Conservation (phyloP, 2,888 invertebrate genomes). For the Fragum fragum region DNA sequence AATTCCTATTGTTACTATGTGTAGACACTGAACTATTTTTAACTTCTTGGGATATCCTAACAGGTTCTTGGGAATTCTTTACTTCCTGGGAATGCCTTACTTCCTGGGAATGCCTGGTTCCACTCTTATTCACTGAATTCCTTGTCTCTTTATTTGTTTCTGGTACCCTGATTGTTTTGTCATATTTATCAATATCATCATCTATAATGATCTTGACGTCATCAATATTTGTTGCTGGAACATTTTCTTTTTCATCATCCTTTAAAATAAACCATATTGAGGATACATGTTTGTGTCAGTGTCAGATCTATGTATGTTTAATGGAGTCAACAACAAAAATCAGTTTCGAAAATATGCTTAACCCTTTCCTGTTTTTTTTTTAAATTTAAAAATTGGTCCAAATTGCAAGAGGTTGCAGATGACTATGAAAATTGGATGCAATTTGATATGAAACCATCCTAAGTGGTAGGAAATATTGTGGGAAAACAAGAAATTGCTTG, state of each 20-base stretch:
- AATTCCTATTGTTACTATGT: conserved; percentile 6
- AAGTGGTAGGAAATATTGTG: too few species aligned
- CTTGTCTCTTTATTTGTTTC: conserved; percentile 11
- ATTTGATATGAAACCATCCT: too few species aligned
- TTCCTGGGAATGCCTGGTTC: conserved; percentile 1
- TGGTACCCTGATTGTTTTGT: conserved; percentile 8
- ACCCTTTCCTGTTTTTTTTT: too few species aligned
- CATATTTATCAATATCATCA: conserved; percentile 87
- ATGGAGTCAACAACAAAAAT: too few species aligned
- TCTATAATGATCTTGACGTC: conserved; percentile 84
- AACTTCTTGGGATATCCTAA: conserved; percentile 3
- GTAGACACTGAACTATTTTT: conserved; percentile 2
- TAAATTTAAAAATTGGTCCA: too few species aligned
- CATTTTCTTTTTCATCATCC: conserved; percentile 77
- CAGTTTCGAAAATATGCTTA: too few species aligned
- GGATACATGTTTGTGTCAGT: too few species aligned
- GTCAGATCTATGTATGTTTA: too few species aligned
- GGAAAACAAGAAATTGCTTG: too few species aligned
- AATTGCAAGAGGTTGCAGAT: too few species aligned
- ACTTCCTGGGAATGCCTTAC: neutral
- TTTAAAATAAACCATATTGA: conserved; percentile 31
- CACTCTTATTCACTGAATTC: conserved; percentile 12
- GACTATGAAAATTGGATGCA: too few species aligned
- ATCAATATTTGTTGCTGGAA: conserved; percentile 82
- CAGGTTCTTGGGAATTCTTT: conserved; percentile 7